Evolutionary conservation across 37 sponge, comb jelly and placozoan species (phyloP), one percentile per base, ranked within the genome.

Genomic region (Spongia lamella): DNA sequence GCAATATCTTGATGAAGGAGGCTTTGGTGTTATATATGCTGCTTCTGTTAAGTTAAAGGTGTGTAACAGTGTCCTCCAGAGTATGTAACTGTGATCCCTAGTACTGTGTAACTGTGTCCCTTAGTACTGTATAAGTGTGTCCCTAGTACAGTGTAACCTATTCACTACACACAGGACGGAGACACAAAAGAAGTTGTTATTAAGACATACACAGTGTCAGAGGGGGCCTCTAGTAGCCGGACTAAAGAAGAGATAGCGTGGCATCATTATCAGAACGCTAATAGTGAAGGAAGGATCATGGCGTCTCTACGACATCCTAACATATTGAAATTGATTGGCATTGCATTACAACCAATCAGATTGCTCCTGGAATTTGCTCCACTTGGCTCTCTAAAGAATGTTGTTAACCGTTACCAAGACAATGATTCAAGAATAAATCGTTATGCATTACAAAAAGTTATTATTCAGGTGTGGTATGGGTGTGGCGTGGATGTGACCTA

Each of bases 281-380:
- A 90, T 38, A 14, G 24, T 15, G 93, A 92, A 52, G 82, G 77
- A 6, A 47, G 89, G 58, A 76, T 88, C 22, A 92, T 92, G 93
- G 19, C 34, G 31, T 70, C 66, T n/a, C 83, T 92, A 6, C 35
- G 78, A 31, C 93, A 92, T 69, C 62, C 70, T 31, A 56, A 92
- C 66, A 72, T 92, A 2, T 79, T 92, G 26, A 35, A 43, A 3
- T 79, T 92, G 0, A 29, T 88, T 7, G 93, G 93, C 1, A 29
- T 92, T 1, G 67, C 85, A 49, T 58, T 92, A 16, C 72, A 81
- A 19, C 93, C 93, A 17, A 35, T 84, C 34, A 61, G 86, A 51
- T 66, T 92, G 39, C 34, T 92, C 55, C 77, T 88, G 22, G 89
- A 85, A 63, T 75, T 84, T 38, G 93, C 93, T 16, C 89, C 90